Evolutionary conservation across 2,113 vertebrate genomes (phyloP).

Genomic region (Neodontobutis hainanensis): DNA sequence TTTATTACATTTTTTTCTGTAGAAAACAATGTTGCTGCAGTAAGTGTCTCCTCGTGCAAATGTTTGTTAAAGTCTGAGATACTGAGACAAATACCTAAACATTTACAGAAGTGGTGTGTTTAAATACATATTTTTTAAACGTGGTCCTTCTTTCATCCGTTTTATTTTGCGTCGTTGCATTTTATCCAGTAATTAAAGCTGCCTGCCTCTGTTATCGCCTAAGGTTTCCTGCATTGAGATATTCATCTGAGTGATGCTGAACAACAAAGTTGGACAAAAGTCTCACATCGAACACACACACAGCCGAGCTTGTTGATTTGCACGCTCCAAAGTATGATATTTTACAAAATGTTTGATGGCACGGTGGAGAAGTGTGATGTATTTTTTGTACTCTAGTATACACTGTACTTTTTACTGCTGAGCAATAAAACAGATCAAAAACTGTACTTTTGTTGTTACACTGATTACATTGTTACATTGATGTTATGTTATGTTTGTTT

Average conservation of each 20-base stretch:
- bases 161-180: conserved; percentile 55
- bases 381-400: conserved; percentile 83
- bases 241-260: conserved; percentile 37
- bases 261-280: conserved; percentile 37
- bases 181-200: conserved; percentile 65
- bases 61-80: conserved; percentile 54
- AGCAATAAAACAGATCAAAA: conserved; percentile 79
- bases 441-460: not conserved
- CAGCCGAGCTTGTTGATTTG: conserved; percentile 69
- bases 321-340: conserved; percentile 70
- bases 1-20: conserved; percentile 38
- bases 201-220: conserved; percentile 61
- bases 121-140: conserved; percentile 45
- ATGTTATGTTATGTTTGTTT: conserved; percentile 2
- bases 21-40: conserved; percentile 52
- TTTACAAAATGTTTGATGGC: conserved; percentile 66
- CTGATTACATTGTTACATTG: too few relatives aligned
- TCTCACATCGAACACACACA: conserved; percentile 58
- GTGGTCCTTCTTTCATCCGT: conserved; percentile 59
- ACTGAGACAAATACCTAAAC: conserved; percentile 59
- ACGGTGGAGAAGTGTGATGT: conserved; percentile 72
- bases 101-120: conserved; percentile 50
- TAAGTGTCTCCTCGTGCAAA: conserved; percentile 53
- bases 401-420: conserved; percentile 84
- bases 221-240: conserved; percentile 52